Percentiles rank a stretch among this genome's conserved stretches.
Conservation (phyloP, 2,797 vertebrate species). For the Bovichtus variegatus region DNA sequence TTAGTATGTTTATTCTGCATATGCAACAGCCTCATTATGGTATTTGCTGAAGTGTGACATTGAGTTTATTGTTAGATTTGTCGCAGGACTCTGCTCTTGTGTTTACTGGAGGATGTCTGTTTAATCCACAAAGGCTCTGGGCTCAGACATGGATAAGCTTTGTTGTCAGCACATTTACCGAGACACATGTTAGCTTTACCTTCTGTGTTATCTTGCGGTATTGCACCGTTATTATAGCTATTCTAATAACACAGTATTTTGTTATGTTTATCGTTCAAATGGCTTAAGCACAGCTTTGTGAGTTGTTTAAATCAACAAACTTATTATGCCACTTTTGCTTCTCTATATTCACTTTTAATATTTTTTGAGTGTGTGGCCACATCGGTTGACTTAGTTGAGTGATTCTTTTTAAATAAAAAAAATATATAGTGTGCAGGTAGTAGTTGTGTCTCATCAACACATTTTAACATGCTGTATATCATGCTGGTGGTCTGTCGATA, state of each 20-base stretch:
- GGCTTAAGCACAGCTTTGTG: slow-evolving; percentile 40
- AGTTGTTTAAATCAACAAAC: slow-evolving; percentile 43
- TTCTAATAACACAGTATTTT: slow-evolving; percentile 7
- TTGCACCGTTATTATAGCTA: slow-evolving; percentile 15
- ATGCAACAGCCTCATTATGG: slow-evolving; percentile 3
- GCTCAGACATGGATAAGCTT: slow-evolving; percentile 18
- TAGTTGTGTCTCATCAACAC: slow-evolving; percentile 24
- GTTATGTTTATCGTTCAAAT: slow-evolving; percentile 27
- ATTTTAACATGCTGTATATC: slow-evolving; percentile 25
- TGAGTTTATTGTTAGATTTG: slow-evolving; percentile 14
- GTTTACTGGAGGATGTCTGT: background rate
- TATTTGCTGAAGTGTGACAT: slow-evolving; percentile 9
- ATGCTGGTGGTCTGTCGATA: background rate
- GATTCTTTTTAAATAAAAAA: slow-evolving; percentile 8
- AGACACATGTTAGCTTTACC: slow-evolving; percentile 3
- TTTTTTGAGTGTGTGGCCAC: background rate
- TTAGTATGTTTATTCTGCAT: slow-evolving; percentile 28
- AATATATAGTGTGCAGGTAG: slow-evolving; percentile 8
- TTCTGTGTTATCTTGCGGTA: slow-evolving; percentile 17
- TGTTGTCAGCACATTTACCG: slow-evolving; percentile 9
- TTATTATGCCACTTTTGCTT: slow-evolving; percentile 22
- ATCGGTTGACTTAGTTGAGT: slow-evolving; percentile 1
- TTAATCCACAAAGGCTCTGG: background rate
- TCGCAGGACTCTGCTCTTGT: slow-evolving; percentile 18
- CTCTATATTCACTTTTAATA: background rate